Base-by-base conservation (phyloP, 2,797 vertebrate species). In the Squalus acanthias region DNA sequence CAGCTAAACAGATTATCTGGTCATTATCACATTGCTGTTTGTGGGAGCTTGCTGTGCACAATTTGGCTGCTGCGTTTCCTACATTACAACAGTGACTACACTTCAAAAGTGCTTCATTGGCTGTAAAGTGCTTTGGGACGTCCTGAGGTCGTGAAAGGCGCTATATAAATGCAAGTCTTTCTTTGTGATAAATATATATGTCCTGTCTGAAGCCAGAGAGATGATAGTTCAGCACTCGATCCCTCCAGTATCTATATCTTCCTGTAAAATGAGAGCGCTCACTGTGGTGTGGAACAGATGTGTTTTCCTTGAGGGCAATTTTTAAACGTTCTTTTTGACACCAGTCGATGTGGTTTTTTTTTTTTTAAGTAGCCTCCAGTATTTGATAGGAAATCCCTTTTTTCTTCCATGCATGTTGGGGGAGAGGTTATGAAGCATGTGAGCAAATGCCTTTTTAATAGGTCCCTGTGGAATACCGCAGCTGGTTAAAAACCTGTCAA, bases 401-500 rank as follows among this genome's bases (percentile, higher is more conserved):
- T 33, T 63, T 91, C 33, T 15, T 26, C 57, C 0, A 17, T 91
- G 26, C 33, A 65, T 65, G 33, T 91, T 89, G 15, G n/a, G 92
- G 22, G 39, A 95, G 67, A 17, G n/a, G 29, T n/a, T 95, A 95
- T 70, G 46, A 29, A 29, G 65, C 65, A 26, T 15, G 67, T 4
- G 12, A 33, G 57, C 89, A 92, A 92, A 92, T 92, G 60, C 5
- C 60, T 95, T 72, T 95, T 72, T 72, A 95, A 95, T 95, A 29
- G 63, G 93, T 50, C 93, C 65, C 93, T 4, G 2, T 53, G 67
- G 67, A 70, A 95, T 72, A 46, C 9, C 69, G 10, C 39, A 72
- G 93, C 92, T 69, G n/a, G 60, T 93, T 94, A 70, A 94, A 92
- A 39, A 69, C 2, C 65, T 94, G 92, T 69, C 67, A 69, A 39